A percentile compares a stretch with the other conserved stretches of the same genome.
Evolutionary conservation across 1,140 invertebrate genomes (phyloP).

Genomic region (Ptiloglossa arizonensis): DNA sequence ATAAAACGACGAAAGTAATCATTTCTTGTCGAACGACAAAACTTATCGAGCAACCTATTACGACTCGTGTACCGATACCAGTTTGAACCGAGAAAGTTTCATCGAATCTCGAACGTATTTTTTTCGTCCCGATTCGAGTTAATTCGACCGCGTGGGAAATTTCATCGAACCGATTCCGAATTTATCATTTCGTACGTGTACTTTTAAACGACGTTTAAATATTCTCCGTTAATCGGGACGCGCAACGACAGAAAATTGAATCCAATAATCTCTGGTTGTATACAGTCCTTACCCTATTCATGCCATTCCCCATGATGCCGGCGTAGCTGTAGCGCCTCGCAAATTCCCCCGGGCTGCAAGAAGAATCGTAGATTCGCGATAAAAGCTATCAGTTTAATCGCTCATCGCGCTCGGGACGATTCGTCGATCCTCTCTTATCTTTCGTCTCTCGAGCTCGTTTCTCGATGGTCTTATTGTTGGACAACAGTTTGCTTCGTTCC

Average conservation of each 20-base stretch:
- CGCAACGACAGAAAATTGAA: not conserved
- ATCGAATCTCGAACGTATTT: no score
- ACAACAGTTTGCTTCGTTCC: slow-evolving; percentile 43
- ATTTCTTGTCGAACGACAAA: no score
- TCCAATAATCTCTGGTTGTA: not conserved
- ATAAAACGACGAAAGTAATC: no score
- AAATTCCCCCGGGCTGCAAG: not conserved
- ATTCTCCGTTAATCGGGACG: no score
- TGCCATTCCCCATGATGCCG: slow-evolving; percentile 87
- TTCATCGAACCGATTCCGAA: no score
- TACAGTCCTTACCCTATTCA: slow-evolving; percentile 87
- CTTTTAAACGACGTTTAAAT: no score
- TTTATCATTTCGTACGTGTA: no score
- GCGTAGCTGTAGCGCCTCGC: slow-evolving; percentile 2
- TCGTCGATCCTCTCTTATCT: slow-evolving; percentile 48
- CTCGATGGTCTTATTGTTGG: slow-evolving; percentile 52
- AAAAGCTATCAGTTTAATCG: slow-evolving; percentile 40
- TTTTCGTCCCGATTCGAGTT: no score
- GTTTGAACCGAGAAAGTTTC: no score
- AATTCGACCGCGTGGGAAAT: no score
- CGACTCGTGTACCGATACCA: no score
- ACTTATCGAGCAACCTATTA: no score
- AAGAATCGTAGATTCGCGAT: slow-evolving; percentile 17
- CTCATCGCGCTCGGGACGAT: slow-evolving; percentile 7
- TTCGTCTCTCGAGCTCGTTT: slow-evolving; percentile 63